Evolutionary conservation across 1,140 invertebrate species (phyloP).

Genomic region (Heliconius hewitsoni): DNA sequence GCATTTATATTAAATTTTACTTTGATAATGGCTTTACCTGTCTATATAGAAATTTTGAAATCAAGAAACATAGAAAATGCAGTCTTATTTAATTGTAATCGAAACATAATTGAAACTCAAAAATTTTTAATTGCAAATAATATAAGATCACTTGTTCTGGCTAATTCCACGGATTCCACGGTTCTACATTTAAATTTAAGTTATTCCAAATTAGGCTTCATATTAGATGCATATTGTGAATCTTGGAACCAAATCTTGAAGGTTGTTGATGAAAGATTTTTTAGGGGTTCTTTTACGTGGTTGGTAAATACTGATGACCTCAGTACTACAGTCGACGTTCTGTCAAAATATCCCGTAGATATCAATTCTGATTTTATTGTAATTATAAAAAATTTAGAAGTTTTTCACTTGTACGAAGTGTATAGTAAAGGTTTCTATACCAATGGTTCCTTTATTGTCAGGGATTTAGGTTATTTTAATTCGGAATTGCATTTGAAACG

Average conservation of each 20-base stretch:
- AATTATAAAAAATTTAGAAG: slow-evolving; percentile 31
- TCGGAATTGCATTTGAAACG: slow-evolving; percentile 39
- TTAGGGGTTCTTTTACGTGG: slow-evolving; percentile 44
- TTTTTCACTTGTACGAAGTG: slow-evolving; percentile 51
- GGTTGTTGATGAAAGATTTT: slow-evolving; percentile 18
- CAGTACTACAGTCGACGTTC: slow-evolving; percentile 27
- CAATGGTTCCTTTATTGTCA: slow-evolving; percentile 48
- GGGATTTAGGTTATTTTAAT: slow-evolving; percentile 50
- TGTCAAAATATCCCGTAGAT: slow-evolving; percentile 53
- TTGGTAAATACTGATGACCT: slow-evolving; percentile 50
- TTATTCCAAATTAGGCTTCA: slow-evolving; percentile 47
- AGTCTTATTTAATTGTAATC: slow-evolving; percentile 50
- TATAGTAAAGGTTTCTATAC: slow-evolving; percentile 58
- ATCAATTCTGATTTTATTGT: slow-evolving; percentile 60
- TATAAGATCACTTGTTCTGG: slow-evolving; percentile 22
- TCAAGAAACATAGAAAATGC: slow-evolving; percentile 51
- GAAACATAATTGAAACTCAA: slow-evolving; percentile 36
- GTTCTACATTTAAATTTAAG: background rate
- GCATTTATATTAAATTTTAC: slow-evolving; percentile 22
- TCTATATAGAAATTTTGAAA: slow-evolving; percentile 52
- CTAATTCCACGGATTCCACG: background rate
- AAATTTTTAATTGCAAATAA: slow-evolving; percentile 44
- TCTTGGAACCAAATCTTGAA: slow-evolving; percentile 47
- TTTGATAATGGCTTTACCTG: slow-evolving; percentile 21
- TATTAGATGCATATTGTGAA: slow-evolving; percentile 54